These are phyloP conservation scores for Miichthys miiuy DNA, from an alignment of 2,797 vertebrate genomes.

Conservation along the genomic window DNA sequence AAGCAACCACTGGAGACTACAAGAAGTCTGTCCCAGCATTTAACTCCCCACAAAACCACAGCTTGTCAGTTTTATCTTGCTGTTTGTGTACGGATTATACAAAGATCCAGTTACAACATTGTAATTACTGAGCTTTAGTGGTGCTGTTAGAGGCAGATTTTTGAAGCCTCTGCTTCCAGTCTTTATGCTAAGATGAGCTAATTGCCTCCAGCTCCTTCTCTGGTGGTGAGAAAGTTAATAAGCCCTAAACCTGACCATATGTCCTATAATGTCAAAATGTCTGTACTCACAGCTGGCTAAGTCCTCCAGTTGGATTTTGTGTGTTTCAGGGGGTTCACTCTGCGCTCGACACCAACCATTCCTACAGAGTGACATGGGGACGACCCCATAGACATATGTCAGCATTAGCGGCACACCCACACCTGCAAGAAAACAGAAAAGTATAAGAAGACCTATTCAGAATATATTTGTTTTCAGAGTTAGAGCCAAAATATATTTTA, in stretches of 20 bases:
- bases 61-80: neutral
- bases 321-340: slow-evolving; percentile 79
- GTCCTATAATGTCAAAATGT: neutral
- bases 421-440: slow-evolving; percentile 78
- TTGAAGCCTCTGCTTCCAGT: neutral
- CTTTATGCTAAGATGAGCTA: slow-evolving; percentile 1
- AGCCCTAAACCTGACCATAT: neutral
- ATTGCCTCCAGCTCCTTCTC: neutral
- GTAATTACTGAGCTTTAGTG: neutral
- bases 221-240: neutral
- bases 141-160: neutral
- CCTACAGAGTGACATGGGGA: slow-evolving; percentile 90
- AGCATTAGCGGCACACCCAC: slow-evolving; percentile 91
- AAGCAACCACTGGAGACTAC: neutral
- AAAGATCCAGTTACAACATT: too few relatives aligned
- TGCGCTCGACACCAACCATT: slow-evolving; percentile 88
- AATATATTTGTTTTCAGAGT: neutral
- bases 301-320: slow-evolving; percentile 87
- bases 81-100: neutral
- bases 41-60: neutral
- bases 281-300: slow-evolving; percentile 87
- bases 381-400: slow-evolving; percentile 89
- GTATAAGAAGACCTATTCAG: neutral
- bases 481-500: too few relatives aligned
- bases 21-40: neutral